Base-by-base conservation (phyloP, 2,888 invertebrate species). In the Muschampia plurimacula region DNA sequence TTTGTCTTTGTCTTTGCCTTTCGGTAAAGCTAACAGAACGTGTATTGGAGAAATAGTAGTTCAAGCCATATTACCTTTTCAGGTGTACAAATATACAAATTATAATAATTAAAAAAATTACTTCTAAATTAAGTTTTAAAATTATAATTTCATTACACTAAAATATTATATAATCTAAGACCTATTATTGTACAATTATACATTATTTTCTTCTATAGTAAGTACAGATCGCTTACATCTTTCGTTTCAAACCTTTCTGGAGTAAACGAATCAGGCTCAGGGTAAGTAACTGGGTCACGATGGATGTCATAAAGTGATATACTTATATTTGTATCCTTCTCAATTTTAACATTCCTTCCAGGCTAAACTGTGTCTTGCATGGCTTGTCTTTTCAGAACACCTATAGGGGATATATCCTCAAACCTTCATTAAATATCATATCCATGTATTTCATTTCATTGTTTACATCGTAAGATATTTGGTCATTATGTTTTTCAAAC, bases 221-320 rank as follows among this genome's bases (percentile, higher is more conserved):
- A 77, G 70, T 87, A 94, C 10, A 8, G 22, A 22, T 55, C 55
- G 0, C 82, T 81, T 44, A 79, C 77, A 36, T 87, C 86, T 70
- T 80, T 80, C 6, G 77, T 74, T 49, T 89, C 86, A 77, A 89
- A 90, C 67, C 93, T 84, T 2, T 93, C 89, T 2, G 94, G 93
- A 67, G 89, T 85, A 78, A 93, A 94, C 5, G 81, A 81, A 64
- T 90, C 84, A 0, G 95, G 94, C 6, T 95, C 81, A 0, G 88
- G 84, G 73, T 86, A 94, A 74, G 87, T 86, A 55, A 89, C 82
- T 0, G 89, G 86, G 72, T 95, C 93, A 44, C 85, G 84, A 67
- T 94, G 94, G 13, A 89, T 73, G 13, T 87, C 87, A 55, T 77
- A 87, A 32, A 89, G 75, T 0, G 91, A 86, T 7, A 82, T 78